phyloP scores from a whole-genome alignment of 2,888 invertebrate genomes.

The Andrena camellia region DNA sequence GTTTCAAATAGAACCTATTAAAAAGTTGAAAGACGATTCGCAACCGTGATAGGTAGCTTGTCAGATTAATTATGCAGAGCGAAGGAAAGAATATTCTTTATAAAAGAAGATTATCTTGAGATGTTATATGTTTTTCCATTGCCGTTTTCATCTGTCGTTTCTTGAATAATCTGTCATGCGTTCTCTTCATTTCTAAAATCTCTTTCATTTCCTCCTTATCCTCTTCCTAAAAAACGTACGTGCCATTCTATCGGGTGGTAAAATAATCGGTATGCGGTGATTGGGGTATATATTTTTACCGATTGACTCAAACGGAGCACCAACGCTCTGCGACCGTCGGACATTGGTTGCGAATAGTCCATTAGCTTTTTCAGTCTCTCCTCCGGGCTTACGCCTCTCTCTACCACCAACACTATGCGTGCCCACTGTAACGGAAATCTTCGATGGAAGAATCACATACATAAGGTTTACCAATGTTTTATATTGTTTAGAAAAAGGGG shows the following conservation, averaged over 20 bases:
- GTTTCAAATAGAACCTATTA: too few species aligned
- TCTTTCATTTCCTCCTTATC: slow-evolving; percentile 98
- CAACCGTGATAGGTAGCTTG: too few species aligned
- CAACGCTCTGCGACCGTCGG: slow-evolving; percentile 93
- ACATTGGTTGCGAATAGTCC: slow-evolving; percentile 98
- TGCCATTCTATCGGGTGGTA: not conserved
- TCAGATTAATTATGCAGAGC: not conserved
- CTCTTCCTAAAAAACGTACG: slow-evolving; percentile 89
- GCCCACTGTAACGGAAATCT: slow-evolving; percentile 93
- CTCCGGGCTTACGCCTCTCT: slow-evolving; percentile 96
- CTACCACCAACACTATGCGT: slow-evolving; percentile 97
- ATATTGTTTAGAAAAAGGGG: not conserved
- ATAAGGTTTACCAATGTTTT: too few species aligned
- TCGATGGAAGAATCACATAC: not conserved
- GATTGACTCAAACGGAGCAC: slow-evolving; percentile 95
- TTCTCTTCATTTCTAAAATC: slow-evolving; percentile 95
- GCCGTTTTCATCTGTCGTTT: slow-evolving; percentile 86
- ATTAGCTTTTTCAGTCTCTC: slow-evolving; percentile 94
- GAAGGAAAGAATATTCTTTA: not conserved
- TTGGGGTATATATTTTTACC: slow-evolving; percentile 86
- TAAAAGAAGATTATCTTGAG: slow-evolving; percentile 33
- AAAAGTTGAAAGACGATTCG: too few species aligned
- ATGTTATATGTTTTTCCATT: slow-evolving; percentile 59
- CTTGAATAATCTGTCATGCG: slow-evolving; percentile 92
- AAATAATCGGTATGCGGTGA: not conserved